phyloP scores from a whole-genome alignment of 1,140 invertebrate species.

The Drosophila simulans region DNA sequence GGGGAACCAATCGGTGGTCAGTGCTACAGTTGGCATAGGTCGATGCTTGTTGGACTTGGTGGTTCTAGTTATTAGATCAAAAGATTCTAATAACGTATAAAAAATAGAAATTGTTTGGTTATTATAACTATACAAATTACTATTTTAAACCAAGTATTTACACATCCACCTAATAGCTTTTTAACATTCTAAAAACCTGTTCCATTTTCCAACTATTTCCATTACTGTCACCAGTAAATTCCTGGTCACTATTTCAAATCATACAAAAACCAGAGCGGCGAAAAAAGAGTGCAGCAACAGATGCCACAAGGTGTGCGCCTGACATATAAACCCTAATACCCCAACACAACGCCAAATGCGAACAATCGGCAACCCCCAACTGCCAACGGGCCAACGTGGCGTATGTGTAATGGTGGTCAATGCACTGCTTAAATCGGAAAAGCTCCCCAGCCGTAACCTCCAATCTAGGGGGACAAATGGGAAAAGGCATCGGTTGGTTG shows the following conservation, averaged over 20 bases:
- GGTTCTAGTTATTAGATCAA: not conserved
- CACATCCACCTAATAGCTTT: not conserved
- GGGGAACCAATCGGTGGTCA: slow-evolving; percentile 58
- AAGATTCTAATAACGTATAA: no score
- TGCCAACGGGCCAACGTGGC: slow-evolving; percentile 36
- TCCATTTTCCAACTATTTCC: not conserved
- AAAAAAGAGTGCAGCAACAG: slow-evolving; percentile 32
- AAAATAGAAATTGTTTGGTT: no score
- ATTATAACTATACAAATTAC: no score
- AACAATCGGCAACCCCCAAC: slow-evolving; percentile 15
- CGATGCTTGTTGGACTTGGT: not conserved
- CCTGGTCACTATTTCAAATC: not conserved
- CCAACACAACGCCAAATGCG: slow-evolving; percentile 15
- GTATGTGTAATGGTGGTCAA: slow-evolving; percentile 72
- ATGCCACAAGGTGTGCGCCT: slow-evolving; percentile 41
- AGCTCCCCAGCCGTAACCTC: slow-evolving; percentile 41
- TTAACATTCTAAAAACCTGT: not conserved
- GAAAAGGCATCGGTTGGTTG: not conserved
- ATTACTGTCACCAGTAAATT: not conserved
- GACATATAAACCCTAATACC: slow-evolving; percentile 78
- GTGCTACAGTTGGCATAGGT: slow-evolving; percentile 27
- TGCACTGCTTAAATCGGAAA: slow-evolving; percentile 43
- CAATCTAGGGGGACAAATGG: not conserved
- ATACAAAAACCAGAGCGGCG: slow-evolving; percentile 10
- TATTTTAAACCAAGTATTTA: no score